Base-by-base conservation (phyloP, 37 sponge, comb jelly and placozoan genomes). In the Ianthella basta region DNA sequence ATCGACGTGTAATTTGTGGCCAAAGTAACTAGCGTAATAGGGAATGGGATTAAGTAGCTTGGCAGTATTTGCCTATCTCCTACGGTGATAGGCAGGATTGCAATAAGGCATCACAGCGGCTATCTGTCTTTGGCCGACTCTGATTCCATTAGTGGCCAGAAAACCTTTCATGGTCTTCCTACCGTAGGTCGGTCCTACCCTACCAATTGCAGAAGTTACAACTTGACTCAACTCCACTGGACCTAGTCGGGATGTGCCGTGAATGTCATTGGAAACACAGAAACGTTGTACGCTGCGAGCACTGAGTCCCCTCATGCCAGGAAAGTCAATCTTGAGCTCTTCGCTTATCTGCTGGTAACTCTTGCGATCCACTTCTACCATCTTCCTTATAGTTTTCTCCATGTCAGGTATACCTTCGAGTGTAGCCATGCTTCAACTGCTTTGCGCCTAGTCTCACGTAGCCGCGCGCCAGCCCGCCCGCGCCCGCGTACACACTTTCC, bases 1-100 rank as follows among this genome's bases (percentile, higher is more conserved):
- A 56, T 89, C 85, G 23, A 84, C 2, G 55, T 90, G 91, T 32
- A 90, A 24, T 57, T 90, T 90, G 33, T 90, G 80, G 16, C 91
- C 91, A 87, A 89, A 86, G 74, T 86, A 89, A 21, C 56, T 19
- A 80, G 90, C 90, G 27, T 13, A 23, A 36, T 89, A 89, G 33
- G 90, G 83, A 16, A 86, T 34, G 70, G 89, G 89, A 84, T 87
- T 87, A 13, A 25, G 63, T 37, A 25, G 67, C n/a, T n/a, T n/a
- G n/a, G n/a, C n/a, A n/a, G n/a, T n/a, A n/a, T n/a, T n/a, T n/a
- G n/a, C n/a, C n/a, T n/a, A n/a, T n/a, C n/a, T n/a, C n/a, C n/a
- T n/a, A n/a, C n/a, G n/a, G n/a, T 85, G 86, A 13, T 85, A 79
- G 44, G 10, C 16, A 8, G 86, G 86, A 35, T 66, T 80, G 13